Percentiles rank a stretch among this genome's conserved stretches.
Conservation (phyloP, 2,888 invertebrate species). For the Parnassius glacialis region DNA sequence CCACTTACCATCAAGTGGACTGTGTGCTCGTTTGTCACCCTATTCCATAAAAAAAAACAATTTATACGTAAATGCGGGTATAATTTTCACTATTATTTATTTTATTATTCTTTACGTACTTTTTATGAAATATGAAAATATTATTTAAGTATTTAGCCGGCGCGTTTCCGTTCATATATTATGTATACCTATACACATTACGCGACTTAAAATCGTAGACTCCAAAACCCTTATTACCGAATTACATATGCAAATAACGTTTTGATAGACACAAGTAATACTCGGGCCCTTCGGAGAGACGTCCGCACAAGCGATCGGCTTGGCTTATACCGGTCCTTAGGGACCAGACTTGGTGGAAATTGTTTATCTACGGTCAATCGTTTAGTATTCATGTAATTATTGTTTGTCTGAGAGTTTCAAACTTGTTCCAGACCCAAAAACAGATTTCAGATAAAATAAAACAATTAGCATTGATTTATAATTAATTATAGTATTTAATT, state of each 20-base stretch:
- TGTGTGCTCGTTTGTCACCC: too few species aligned
- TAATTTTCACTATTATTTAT: too few species aligned
- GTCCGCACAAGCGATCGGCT: background rate
- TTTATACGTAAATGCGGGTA: too few species aligned
- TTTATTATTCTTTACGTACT: too few species aligned
- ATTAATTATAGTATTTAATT: too few species aligned
- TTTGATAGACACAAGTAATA: constrained; percentile 62
- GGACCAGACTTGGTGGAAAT: constrained; percentile 7
- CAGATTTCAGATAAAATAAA: background rate
- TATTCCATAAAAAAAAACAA: too few species aligned
- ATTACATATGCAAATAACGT: constrained; percentile 61
- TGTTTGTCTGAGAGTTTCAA: constrained; percentile 3
- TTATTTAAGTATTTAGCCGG: background rate
- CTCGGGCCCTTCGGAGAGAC: constrained; percentile 26
- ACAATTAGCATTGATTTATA: too few species aligned
- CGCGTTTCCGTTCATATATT: background rate
- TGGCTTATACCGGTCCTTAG: constrained; percentile 5
- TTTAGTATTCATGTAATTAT: constrained; percentile 10
- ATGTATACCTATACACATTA: too few species aligned
- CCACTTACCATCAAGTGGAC: too few species aligned
- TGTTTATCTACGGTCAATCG: constrained; percentile 6
- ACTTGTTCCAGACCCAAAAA: background rate
- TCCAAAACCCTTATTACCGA: constrained; percentile 39
- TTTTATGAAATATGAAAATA: too few species aligned
- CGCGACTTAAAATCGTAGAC: background rate